Evolutionary conservation across 2,888 invertebrate genomes (phyloP), one percentile per base, ranked within the genome.

Genomic region (Drosophila kokeensis): DNA sequence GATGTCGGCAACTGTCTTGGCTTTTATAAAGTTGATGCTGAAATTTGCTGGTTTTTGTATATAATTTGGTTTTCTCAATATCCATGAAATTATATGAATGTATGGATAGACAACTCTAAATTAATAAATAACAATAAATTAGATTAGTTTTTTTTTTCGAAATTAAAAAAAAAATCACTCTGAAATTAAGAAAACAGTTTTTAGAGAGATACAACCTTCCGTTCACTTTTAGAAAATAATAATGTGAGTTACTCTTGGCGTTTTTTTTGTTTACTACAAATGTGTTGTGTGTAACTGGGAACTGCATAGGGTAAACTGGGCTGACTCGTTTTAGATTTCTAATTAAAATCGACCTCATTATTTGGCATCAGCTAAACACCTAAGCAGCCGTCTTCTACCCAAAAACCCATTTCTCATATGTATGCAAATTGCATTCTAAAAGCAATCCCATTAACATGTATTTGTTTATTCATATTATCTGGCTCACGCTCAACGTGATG

Each of bases 391-490:
- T 5, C 13, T 13, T 24, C n/a, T 36, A 49, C 48, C n/a, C 48
- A 11, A 4, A 40, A n/a, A 18, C 27, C 10, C 29, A 29, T 13
- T 45, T 24, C 15, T 15, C 4, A 11, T 2, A 4, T 15, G 15
- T 45, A 45, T 45, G 15, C 24, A 15, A 45, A 24, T 45, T 15
- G 45, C 38, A 30, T 27, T 42, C 40, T 57, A 48, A 38, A 60
- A 34, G 38, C 61, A 49, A 67, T 67, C 21, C 45, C 59, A 55
- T 73, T 63, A 63, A 57, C 48, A 24, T 60, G 10, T 55, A 63
- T 53, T 65, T 66, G 13, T 36, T 63, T 59, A 34, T 59, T 66
- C 34, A 48, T 50, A 55, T 66, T 62, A 62, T 63, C 52, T 50
- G 24, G 24, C 45, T 24, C 15, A 15, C 45, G 45, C 13, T 45